Percentiles rank a stretch among this genome's conserved stretches.
Evolutionary conservation across 2,888 invertebrate species (phyloP).

Genomic region (Melieria picta): DNA sequence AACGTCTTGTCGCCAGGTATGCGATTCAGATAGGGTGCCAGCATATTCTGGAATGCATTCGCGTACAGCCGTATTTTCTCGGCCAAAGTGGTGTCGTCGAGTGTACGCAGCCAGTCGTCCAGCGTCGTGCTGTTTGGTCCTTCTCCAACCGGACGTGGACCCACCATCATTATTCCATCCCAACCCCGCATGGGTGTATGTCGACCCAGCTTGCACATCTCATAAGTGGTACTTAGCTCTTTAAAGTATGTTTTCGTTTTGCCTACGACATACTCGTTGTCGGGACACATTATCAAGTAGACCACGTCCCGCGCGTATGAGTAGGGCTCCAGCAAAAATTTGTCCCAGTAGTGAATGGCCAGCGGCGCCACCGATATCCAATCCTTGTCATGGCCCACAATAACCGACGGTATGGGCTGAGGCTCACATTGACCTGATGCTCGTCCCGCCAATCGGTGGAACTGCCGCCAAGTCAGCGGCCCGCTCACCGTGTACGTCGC

Average conservation of each 20-base stretch:
- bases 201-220: constrained; percentile 91
- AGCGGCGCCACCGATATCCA: constrained; percentile 95
- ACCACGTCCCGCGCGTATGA: constrained; percentile 94
- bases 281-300: constrained; percentile 94
- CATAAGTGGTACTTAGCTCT: constrained; percentile 92
- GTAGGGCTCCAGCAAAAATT: constrained; percentile 95
- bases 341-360: constrained; percentile 95
- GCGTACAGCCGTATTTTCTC: constrained; percentile 89
- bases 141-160: constrained; percentile 54
- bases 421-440: constrained; percentile 97
- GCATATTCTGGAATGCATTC: constrained; percentile 78
- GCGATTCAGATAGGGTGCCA: constrained; percentile 80
- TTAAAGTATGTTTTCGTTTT: constrained; percentile 89
- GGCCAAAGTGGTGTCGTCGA: constrained; percentile 83
- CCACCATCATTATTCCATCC: constrained; percentile 89
- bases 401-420: constrained; percentile 93
- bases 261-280: constrained; percentile 83
- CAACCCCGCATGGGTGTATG: constrained; percentile 89
- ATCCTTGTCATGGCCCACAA: constrained; percentile 95
- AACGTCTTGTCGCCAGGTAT: constrained; percentile 80
- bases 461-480: constrained; percentile 97
- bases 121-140: constrained; percentile 62
- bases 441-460: constrained; percentile 93
- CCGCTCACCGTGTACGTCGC: constrained; percentile 92
- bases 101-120: constrained; percentile 89